Evolutionary conservation across 2,113 vertebrate genomes (phyloP), one percentile per base, ranked within the genome.

Genomic region (Sporophila hypoxantha): DNA sequence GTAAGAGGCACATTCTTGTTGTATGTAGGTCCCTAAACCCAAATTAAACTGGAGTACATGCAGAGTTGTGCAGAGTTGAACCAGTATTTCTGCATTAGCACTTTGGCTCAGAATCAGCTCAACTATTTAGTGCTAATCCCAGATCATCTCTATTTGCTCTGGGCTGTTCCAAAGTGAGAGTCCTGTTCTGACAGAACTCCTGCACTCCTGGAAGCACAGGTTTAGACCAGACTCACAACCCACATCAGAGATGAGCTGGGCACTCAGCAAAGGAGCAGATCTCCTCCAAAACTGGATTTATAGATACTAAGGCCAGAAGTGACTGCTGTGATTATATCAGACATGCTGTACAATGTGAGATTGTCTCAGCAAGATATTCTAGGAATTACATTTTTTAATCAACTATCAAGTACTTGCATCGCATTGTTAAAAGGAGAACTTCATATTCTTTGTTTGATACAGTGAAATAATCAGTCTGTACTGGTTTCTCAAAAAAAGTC

Each of bases 61-160:
- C 82, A 88, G 90, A 85, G 69, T 27, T 74, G 76, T 60, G 49
- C 82, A 88, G 90, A 85, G 69, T 27, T 74, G 76, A 87, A 91
- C 68, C 61, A 92, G 61, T 82, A 77, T 80, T 94, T 85, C 79
- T 80, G 29, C 82, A 64, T 67, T 77, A 73, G 61, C 39, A 87
- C 47, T 77, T 36, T 89, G 89, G 85, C 91, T 92, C 61, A 80
- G 73, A 77, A 62, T 85, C 88, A 91, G 57, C n/a, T 52, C 37
- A 42, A 85, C 55, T 85, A 37, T 82, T 89, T 67, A 60, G 65
- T 41, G 69, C 44, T 92, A 87, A 87, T 80, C 65, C 82, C 53
- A 80, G 76, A 74, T 87, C 57, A 85, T 34, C 52, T 80, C 76
- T 42, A 4, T 76, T 70, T 59, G 60, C 52, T 87, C 29, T 67